These are phyloP conservation scores for Trachymyrmex cornetzi DNA, from an alignment of 1,140 invertebrate genomes.

Conservation along the genomic window DNA sequence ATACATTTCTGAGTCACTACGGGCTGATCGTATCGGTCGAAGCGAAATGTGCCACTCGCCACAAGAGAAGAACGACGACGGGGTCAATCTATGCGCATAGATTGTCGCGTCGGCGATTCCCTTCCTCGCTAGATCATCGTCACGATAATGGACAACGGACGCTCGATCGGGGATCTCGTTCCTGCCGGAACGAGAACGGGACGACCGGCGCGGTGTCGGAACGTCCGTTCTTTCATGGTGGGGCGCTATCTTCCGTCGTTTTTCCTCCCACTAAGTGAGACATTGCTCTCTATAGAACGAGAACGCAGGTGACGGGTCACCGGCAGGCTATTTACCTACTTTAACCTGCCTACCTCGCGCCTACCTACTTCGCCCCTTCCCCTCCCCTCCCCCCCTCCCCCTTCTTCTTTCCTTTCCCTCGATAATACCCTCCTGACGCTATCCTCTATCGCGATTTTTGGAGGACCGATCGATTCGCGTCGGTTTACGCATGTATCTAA, in stretches of 20 bases:
- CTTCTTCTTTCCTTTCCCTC: conserved; percentile 46
- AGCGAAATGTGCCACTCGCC: conserved; percentile 34
- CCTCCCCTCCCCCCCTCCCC: conserved; percentile 24
- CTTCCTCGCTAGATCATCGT: conserved; percentile 42
- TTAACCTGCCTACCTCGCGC: conserved; percentile 77
- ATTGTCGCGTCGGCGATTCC: conserved; percentile 12
- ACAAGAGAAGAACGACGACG: conserved; percentile 18
- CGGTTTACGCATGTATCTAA: conserved; percentile 46
- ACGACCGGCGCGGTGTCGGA: not conserved
- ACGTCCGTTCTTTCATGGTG: not conserved
- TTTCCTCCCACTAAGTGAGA: conserved; percentile 73
- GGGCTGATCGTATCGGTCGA: not conserved
- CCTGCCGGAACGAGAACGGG: conserved; percentile 63
- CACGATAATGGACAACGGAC: conserved; percentile 48
- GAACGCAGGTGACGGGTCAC: conserved; percentile 87
- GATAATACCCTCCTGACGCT: not conserved
- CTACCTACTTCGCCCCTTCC: conserved; percentile 67
- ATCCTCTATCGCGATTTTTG: conserved; percentile 7
- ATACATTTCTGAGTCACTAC: conserved; percentile 45
- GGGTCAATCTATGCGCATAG: conserved; percentile 51
- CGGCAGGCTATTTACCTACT: conserved; percentile 87
- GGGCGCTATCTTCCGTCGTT: conserved; percentile 66
- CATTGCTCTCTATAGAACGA: conserved; percentile 86
- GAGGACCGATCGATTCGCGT: not conserved
- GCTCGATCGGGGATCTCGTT: conserved; percentile 48